phyloP scores from a whole-genome alignment of 2,888 invertebrate species.

The Phortica magna region DNA sequence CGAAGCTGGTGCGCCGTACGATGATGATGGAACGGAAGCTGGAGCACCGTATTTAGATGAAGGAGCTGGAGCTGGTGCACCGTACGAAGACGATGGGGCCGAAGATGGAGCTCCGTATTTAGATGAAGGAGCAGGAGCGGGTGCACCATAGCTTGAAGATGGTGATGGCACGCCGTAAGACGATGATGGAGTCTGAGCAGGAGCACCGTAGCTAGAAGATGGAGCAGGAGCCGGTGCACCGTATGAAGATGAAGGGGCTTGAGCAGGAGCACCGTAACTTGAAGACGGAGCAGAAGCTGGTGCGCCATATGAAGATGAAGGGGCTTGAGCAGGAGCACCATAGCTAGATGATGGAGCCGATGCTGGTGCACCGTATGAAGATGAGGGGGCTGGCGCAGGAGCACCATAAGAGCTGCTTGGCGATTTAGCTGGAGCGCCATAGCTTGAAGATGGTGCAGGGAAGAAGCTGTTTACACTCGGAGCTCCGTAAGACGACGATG shows the following conservation, averaged over 20 bases:
- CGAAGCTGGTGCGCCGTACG: constrained; percentile 75
- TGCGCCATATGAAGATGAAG: constrained; percentile 64
- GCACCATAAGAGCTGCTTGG: constrained; percentile 79
- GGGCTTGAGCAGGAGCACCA: constrained; percentile 65
- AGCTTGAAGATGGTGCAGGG: constrained; percentile 61
- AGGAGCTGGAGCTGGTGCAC: constrained; percentile 64
- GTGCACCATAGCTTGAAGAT: constrained; percentile 68
- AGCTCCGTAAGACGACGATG: constrained; percentile 55
- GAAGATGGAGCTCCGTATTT: constrained; percentile 28
- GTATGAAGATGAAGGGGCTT: constrained; percentile 61
- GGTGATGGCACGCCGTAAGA: constrained; percentile 74
- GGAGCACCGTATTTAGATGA: constrained; percentile 56
- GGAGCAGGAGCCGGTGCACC: constrained; percentile 74
- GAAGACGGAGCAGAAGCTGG: constrained; percentile 54
- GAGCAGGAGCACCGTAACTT: constrained; percentile 36
- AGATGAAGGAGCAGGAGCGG: constrained; percentile 68
- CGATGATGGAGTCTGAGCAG: constrained; percentile 59
- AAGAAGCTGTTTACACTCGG: constrained; percentile 74
- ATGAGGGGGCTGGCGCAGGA: constrained; percentile 71
- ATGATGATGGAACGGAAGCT: constrained; percentile 61
- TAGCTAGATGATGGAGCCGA: neutral
- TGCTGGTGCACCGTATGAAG: constrained; percentile 66
- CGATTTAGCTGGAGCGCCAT: constrained; percentile 38
- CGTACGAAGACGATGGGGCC: neutral
- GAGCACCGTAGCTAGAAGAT: constrained; percentile 35